Percentiles rank a stretch among this genome's conserved stretches.
These are phyloP conservation scores for Ochotona curzoniae DNA, from an alignment of 2,113 vertebrate genomes.

Conservation along the genomic window DNA sequence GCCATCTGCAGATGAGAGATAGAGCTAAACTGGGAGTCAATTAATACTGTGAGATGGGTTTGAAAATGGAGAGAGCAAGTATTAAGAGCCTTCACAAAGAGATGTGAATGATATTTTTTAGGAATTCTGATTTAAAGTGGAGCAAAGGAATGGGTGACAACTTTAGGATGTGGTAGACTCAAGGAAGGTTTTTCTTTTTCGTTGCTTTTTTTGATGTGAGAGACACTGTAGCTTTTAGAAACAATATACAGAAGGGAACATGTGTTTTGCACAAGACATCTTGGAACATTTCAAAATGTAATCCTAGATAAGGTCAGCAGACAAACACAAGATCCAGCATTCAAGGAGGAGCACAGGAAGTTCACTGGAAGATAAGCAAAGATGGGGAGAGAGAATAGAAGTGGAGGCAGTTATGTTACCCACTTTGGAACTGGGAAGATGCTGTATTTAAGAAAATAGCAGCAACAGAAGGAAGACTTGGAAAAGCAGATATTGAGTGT, in stretches of 20 bases:
- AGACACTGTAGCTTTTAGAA: background rate
- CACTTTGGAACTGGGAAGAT: background rate
- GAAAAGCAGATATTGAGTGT: background rate
- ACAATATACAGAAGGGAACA: background rate
- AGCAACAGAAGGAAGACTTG: background rate
- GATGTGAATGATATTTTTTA: background rate
- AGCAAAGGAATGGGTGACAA: background rate
- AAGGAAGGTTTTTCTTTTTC: background rate
- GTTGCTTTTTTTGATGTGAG: background rate
- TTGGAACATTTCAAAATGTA: background rate
- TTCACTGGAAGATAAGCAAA: background rate
- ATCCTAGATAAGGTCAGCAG: background rate
- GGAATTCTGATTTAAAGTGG: background rate
- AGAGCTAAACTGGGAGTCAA: background rate
- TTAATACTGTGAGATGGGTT: accelerated
- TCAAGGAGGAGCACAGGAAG: background rate
- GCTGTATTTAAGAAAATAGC: background rate
- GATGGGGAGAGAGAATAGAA: background rate
- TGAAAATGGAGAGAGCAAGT: background rate
- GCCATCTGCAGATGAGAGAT: background rate
- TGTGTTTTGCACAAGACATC: background rate
- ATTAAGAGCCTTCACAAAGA: background rate
- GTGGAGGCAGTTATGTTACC: background rate
- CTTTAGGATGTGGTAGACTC: background rate
- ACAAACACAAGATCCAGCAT: background rate